Evolutionary conservation across 1,140 invertebrate genomes (phyloP), one percentile per base, ranked within the genome.

Genomic region (Pectinophora gossypiella): DNA sequence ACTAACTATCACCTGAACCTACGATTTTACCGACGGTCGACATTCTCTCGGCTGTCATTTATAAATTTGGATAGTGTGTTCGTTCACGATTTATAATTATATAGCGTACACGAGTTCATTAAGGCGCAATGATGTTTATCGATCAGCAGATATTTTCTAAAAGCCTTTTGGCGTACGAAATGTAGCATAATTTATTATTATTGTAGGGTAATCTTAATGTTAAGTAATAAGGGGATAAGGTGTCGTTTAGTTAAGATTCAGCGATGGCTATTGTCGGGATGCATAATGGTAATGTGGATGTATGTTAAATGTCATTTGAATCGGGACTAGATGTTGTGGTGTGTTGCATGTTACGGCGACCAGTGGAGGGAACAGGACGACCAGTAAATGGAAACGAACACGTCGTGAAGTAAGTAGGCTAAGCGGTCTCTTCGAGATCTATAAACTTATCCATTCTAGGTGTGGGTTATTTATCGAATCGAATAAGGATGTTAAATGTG

Each of bases 221-320:
- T 80, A 75, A 71, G 61, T 61, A 75, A 75, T 70, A 72, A 75
- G 72, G 83, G 78, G 76, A 81, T 76, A 68, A 72, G 78, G 76
- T 70, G 65, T 75, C 62, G 76, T 76, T 67, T 73, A 74, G 48
- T 70, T 69, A 79, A 61, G 59, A 56, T 63, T 62, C 54, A 75
- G 69, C 58, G 74, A 79, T 71, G 83, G 83, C 64, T 68, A 80
- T 74, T 72, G 83, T 81, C 78, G 72, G 77, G 63, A 67, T 78
- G 69, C 66, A 64, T 70, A 69, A 72, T 59, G 76, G 73, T 79
- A 74, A 76, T 61, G 59, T 74, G 74, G 66, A 62, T 70, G 76
- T n/a, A n/a, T 78, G 71, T 82, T 61, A 71, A 70, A 66, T 20
- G 19, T 43, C 68, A 58, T 74, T 65, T 68, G 69, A 64, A 62